These are phyloP conservation scores for Chiroxiphia lanceolata DNA, from an alignment of 2,797 vertebrate genomes.

Conservation along the genomic window DNA sequence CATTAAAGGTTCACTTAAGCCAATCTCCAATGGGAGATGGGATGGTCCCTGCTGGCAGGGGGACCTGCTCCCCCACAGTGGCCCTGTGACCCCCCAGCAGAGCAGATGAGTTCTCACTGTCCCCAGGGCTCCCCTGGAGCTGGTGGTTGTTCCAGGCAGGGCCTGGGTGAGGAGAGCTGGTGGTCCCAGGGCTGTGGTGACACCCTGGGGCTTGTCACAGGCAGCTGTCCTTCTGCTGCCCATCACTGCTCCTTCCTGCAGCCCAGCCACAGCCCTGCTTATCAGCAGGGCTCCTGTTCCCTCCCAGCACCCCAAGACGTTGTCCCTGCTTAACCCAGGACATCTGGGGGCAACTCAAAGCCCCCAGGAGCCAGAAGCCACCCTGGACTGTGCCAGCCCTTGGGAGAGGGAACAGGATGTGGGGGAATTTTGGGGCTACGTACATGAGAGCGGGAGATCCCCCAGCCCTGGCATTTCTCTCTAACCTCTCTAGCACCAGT, in stretches of 20 bases:
- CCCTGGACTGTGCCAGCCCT: not conserved
- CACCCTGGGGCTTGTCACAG: not conserved
- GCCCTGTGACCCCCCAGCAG: not conserved
- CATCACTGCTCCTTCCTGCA: not conserved
- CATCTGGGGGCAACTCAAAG: not conserved
- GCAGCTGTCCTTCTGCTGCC: not conserved
- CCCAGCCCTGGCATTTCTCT: not conserved
- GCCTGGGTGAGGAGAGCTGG: not conserved
- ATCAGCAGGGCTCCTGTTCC: not conserved
- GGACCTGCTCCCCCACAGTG: not conserved
- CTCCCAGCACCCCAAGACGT: accelerated
- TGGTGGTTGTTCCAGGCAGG: not conserved
- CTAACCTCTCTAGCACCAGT: not conserved
- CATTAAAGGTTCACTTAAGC: not conserved
- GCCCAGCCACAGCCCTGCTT: not conserved
- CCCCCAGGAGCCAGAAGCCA: not conserved
- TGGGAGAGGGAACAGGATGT: not conserved
- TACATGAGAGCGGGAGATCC: not conserved
- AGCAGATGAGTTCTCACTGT: not conserved
- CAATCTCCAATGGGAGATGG: not conserved
- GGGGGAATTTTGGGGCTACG: too few species aligned
- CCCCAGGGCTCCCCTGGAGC: not conserved
- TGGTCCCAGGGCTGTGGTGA: not conserved
- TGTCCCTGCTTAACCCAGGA: accelerated
- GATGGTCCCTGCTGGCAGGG: too few species aligned